Evolutionary conservation across 1,140 invertebrate genomes (phyloP).

Genomic region (Anthonomus grandis): DNA sequence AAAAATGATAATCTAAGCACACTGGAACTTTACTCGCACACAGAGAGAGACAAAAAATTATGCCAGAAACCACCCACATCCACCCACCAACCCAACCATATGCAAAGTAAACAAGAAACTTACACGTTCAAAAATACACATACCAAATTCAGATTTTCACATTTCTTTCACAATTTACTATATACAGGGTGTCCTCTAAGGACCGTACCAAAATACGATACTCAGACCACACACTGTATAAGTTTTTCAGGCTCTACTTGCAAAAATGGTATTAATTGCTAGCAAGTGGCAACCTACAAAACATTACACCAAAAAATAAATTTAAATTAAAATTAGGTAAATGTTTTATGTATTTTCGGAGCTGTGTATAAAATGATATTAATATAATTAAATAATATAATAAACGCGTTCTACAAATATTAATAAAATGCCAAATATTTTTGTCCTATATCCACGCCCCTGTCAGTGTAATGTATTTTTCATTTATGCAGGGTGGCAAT

Average conservation of each 20-base stretch:
- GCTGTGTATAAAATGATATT: constrained; percentile 45
- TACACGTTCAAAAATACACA: constrained; percentile 51
- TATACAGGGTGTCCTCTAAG: constrained; percentile 26
- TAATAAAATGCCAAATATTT: constrained; percentile 25
- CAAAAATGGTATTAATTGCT: too few species aligned
- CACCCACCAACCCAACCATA: constrained; percentile 29
- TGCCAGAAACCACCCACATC: constrained; percentile 1
- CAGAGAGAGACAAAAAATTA: constrained; percentile 40
- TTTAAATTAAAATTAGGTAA: constrained; percentile 45
- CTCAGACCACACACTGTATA: not conserved
- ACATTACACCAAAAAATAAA: constrained; percentile 39
- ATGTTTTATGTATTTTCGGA: constrained; percentile 49
- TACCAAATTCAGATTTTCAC: too few species aligned
- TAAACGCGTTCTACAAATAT: constrained; percentile 26
- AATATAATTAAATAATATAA: constrained; percentile 27
- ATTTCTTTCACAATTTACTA: too few species aligned
- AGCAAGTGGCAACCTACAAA: constrained; percentile 26
- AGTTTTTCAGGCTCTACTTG: not conserved
- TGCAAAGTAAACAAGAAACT: constrained; percentile 38
- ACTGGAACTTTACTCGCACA: too few species aligned
- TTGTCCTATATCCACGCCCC: not conserved
- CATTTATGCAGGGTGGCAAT: too few species aligned
- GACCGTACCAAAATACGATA: not conserved
- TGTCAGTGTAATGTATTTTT: constrained; percentile 7
- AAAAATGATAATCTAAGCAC: too few species aligned